A percentile compares a stretch with the other conserved stretches of the same genome.
Evolutionary conservation across 2,888 invertebrate genomes (phyloP).

Genomic region (Sarcophaga carnaria): DNA sequence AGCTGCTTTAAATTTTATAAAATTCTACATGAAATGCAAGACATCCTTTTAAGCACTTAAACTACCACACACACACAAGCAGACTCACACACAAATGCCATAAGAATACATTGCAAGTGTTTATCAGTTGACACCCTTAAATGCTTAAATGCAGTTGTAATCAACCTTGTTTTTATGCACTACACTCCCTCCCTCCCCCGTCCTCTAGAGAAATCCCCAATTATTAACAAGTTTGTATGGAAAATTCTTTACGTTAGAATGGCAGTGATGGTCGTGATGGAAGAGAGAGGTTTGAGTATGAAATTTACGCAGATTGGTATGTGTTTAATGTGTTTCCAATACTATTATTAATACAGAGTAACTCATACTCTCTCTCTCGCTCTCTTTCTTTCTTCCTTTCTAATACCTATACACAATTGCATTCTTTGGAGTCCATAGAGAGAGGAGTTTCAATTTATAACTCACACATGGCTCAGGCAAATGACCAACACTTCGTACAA

Average conservation of each 20-base stretch:
- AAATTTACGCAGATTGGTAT: slow-evolving; percentile 9
- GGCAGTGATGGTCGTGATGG: not conserved
- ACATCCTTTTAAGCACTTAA: slow-evolving; percentile 1
- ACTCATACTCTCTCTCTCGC: not conserved
- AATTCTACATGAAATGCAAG: slow-evolving; percentile 3
- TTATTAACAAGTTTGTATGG: slow-evolving; percentile 67
- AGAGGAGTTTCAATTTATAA: slow-evolving; percentile 39
- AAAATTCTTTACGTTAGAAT: slow-evolving; percentile 23
- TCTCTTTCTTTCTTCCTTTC: not conserved
- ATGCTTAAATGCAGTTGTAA: slow-evolving; percentile 66
- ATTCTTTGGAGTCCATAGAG: not conserved
- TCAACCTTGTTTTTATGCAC: slow-evolving; percentile 57
- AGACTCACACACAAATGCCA: not conserved
- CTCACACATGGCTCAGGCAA: slow-evolving; percentile 5
- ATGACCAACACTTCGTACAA: slow-evolving; percentile 14
- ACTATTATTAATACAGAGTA: slow-evolving; percentile 65
- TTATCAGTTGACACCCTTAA: slow-evolving; percentile 63
- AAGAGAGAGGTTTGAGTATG: not conserved
- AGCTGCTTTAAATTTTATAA: not conserved
- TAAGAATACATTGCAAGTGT: slow-evolving; percentile 14
- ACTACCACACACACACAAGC: not conserved
- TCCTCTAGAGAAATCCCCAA: not conserved
- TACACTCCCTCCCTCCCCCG: not conserved
- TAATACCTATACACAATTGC: not conserved
- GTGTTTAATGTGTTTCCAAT: slow-evolving; percentile 63